A percentile compares a stretch with the other conserved stretches of the same genome.
Conservation (phyloP, 2,797 vertebrate genomes). For the Remorina albescens region DNA sequence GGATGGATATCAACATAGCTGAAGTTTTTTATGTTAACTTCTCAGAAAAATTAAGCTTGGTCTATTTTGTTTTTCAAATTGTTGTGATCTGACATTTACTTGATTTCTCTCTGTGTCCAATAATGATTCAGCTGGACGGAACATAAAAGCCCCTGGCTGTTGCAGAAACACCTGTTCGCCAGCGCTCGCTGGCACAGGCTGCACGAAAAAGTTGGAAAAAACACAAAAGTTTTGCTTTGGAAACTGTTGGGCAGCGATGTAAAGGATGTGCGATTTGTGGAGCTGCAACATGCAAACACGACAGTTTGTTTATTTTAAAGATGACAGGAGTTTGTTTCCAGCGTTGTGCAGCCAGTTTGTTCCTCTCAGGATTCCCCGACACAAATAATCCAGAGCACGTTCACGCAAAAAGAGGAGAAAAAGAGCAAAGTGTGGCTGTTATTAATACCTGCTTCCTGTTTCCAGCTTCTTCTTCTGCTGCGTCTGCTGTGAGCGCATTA, state of each 20-base stretch:
- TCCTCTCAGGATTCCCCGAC: background rate
- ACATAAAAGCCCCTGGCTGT: no score
- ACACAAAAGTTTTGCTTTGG: background rate
- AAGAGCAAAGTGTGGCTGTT: constrained; percentile 16
- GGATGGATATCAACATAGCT: no score
- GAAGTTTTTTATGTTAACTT: no score
- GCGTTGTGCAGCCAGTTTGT: background rate
- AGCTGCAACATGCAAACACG: background rate
- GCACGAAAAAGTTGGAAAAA: background rate
- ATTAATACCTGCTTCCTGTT: constrained; percentile 51
- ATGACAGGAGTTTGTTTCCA: background rate
- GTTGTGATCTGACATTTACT: no score
- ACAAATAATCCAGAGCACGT: background rate
- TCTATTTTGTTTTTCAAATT: no score
- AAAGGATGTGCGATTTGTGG: background rate
- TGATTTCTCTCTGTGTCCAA: no score
- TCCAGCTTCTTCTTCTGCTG: constrained; percentile 23
- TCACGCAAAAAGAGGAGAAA: background rate
- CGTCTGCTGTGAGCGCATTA: constrained; percentile 44
- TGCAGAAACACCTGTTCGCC: background rate
- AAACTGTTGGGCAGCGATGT: background rate
- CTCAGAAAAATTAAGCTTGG: no score
- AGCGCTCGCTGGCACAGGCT: background rate
- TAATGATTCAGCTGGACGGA: no score
- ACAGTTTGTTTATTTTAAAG: constrained; percentile 4